Evolutionary conservation across 2,113 vertebrate species (phyloP).

Genomic region (Chauna torquata): DNA sequence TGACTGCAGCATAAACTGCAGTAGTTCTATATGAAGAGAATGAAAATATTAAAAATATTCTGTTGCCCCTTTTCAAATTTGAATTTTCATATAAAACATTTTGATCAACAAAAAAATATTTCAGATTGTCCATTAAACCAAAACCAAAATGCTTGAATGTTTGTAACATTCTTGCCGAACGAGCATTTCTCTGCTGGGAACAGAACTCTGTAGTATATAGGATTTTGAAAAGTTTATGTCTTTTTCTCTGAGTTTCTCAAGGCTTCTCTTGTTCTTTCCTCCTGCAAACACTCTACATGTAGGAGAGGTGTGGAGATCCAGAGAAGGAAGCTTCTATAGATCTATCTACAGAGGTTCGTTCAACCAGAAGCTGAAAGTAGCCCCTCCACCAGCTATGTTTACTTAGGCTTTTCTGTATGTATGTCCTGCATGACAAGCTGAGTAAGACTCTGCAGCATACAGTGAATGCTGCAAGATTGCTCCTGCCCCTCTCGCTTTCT

Average conservation of each 20-base stretch:
- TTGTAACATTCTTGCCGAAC: not conserved
- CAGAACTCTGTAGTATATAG: not conserved
- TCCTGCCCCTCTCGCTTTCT: fast-evolving
- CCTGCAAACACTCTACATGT: not conserved
- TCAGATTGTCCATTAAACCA: not conserved
- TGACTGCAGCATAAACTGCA: not conserved
- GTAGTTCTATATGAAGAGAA: not conserved
- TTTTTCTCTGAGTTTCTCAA: not conserved
- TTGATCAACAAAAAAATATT: not conserved
- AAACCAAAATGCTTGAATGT: not conserved
- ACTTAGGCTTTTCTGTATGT: not conserved
- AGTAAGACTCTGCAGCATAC: not conserved
- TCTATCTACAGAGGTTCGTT: not conserved
- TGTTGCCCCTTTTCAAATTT: not conserved
- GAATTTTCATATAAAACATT: not conserved
- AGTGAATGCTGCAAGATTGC: not conserved
- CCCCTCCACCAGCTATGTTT: not conserved
- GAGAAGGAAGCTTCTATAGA: not conserved
- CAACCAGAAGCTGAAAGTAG: not conserved
- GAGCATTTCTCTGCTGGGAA: not conserved
- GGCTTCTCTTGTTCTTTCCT: not conserved
- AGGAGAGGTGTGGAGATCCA: not conserved
- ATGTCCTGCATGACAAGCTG: not conserved
- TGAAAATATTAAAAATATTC: not conserved
- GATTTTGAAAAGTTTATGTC: not conserved